phyloP scores from a whole-genome alignment of 2,888 invertebrate species.

The Nematopogon swammerdamellus region DNA sequence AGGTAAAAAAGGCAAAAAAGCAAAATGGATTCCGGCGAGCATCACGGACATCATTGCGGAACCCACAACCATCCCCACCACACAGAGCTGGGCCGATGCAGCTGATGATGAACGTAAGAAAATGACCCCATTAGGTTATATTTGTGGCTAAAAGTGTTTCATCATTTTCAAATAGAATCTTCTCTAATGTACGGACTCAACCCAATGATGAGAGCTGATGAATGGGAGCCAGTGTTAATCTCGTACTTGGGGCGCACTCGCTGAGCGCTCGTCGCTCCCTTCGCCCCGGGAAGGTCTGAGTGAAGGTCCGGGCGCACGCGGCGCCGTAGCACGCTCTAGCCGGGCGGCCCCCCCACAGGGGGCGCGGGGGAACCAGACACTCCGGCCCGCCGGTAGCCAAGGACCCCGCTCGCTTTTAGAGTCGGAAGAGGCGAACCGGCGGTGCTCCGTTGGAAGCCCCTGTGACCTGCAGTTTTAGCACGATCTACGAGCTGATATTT shows the following conservation, averaged over 20 bases:
- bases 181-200: too few species aligned
- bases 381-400: constrained; percentile 43
- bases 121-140: constrained; percentile 12
- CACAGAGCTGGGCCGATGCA: constrained; percentile 77
- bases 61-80: constrained; percentile 56
- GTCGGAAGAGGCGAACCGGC: constrained; percentile 43
- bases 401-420: constrained; percentile 42
- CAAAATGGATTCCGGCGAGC: constrained; percentile 78
- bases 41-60: constrained; percentile 80
- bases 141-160: background rate
- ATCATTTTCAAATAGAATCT: too few species aligned
- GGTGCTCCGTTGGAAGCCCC: constrained; percentile 64
- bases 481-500: constrained; percentile 69
- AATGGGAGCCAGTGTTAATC: constrained; percentile 67
- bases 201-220: constrained; percentile 50
- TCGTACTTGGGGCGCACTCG: constrained; percentile 69
- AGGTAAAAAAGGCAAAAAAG: constrained; percentile 85
- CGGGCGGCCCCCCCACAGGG: constrained; percentile 63
- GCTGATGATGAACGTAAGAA: constrained; percentile 79
- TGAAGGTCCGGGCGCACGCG: constrained; percentile 42
- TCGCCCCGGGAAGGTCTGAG: constrained; percentile 83
- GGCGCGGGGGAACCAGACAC: constrained; percentile 75
- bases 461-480: constrained; percentile 70
- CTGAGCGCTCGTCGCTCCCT: constrained; percentile 59
- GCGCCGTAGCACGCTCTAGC: constrained; percentile 61